phyloP scores from a whole-genome alignment of 2,113 vertebrate genomes.

The Chloebia gouldiae region DNA sequence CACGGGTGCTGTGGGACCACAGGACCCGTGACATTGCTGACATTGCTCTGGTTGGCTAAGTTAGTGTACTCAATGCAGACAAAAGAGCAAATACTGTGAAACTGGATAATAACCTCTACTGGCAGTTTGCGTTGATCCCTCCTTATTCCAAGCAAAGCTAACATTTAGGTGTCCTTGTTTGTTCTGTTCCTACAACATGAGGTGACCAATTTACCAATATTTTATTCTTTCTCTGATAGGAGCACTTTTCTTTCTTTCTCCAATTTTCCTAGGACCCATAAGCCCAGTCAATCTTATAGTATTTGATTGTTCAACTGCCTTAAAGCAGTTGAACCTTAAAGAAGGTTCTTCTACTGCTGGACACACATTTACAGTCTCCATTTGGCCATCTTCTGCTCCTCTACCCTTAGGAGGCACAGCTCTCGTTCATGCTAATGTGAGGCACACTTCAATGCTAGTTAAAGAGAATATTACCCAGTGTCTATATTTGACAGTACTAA shows the following conservation, averaged over 20 bases:
- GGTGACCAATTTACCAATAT: not conserved
- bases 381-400: not conserved
- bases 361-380: not conserved
- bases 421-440: not conserved
- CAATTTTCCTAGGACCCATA: not conserved
- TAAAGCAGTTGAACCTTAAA: not conserved
- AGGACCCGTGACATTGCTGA: too few species aligned
- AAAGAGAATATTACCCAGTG: slow-evolving; percentile 16
- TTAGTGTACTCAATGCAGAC: not conserved
- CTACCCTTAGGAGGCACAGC: not conserved
- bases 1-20: rapidly evolving
- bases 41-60: not conserved
- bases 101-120: not conserved
- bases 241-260: not conserved
- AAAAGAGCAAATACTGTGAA: not conserved
- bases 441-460: slow-evolving; percentile 11
- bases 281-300: not conserved
- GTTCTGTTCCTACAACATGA: not conserved
- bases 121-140: not conserved
- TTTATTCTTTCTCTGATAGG: not conserved
- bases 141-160: not conserved
- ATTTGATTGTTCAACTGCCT: not conserved
- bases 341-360: not conserved
- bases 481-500: slow-evolving; percentile 45
- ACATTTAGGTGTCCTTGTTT: not conserved